phyloP scores from a whole-genome alignment of 2,113 vertebrate genomes.

The Dicaeum eximium region DNA sequence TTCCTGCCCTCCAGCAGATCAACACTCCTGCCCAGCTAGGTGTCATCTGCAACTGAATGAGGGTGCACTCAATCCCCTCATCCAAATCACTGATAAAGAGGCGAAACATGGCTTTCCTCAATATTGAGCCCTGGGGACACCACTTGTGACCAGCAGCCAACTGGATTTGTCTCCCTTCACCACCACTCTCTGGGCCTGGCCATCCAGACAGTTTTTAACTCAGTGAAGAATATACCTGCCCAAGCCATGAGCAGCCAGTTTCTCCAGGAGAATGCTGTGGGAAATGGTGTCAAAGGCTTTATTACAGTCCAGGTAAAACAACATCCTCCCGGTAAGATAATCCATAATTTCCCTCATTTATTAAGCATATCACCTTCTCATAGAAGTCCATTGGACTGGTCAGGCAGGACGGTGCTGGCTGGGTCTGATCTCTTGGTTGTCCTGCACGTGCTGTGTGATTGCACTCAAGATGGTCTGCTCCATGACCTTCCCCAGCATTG shows the following conservation, averaged over 20 bases:
- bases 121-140: not conserved
- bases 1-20: not conserved
- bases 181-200: no score
- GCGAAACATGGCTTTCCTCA: not conserved
- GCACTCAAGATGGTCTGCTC: not conserved
- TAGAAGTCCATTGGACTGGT: not conserved
- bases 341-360: not conserved
- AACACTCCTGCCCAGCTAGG: not conserved
- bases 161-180: not conserved
- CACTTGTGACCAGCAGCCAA: accelerated
- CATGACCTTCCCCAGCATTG: not conserved
- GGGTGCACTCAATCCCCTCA: accelerated
- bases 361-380: not conserved
- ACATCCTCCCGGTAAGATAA: no score
- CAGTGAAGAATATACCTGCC: no score
- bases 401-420: not conserved
- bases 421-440: not conserved
- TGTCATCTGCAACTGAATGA: not conserved
- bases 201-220: not conserved
- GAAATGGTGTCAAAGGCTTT: not conserved
- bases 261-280: not conserved
- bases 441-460: accelerated
- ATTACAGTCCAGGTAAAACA: not conserved
- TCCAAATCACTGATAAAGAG: not conserved
- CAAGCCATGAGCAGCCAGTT: not conserved